These are phyloP conservation scores for Hydropsyche betteni DNA, from an alignment of 2,888 invertebrate genomes.

Conservation along the genomic window DNA sequence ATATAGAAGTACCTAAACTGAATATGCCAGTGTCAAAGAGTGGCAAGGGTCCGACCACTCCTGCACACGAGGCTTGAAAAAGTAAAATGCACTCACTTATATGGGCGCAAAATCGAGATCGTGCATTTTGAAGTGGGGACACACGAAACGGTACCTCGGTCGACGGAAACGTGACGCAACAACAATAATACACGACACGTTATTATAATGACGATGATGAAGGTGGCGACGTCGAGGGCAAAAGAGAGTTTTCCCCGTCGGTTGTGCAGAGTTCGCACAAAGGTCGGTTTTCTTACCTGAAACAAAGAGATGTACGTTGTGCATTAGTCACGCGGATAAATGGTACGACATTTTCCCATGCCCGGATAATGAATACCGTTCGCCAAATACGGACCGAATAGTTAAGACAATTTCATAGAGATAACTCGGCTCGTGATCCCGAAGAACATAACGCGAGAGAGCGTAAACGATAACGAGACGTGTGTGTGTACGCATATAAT, in stretches of 20 bases:
- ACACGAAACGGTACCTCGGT: background rate
- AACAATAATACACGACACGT: too few species aligned
- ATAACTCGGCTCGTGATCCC: constrained; percentile 2
- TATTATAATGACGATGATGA: too few species aligned
- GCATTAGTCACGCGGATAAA: constrained; percentile 39
- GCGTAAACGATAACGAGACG: too few species aligned
- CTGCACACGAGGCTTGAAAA: background rate
- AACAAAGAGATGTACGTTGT: constrained; percentile 43
- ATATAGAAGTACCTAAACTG: too few species aligned
- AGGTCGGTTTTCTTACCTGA: constrained; percentile 44
- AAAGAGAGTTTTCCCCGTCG: background rate
- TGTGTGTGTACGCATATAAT: too few species aligned
- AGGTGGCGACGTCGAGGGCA: too few species aligned
- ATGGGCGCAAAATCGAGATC: constrained; percentile 4
- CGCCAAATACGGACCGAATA: constrained; percentile 22
- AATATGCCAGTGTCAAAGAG: too few species aligned
- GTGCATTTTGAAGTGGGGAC: background rate
- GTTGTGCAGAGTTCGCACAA: constrained; percentile 18
- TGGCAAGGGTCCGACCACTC: too few species aligned
- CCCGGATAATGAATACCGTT: constrained; percentile 40
- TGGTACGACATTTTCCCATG: constrained; percentile 40
- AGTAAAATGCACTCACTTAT: background rate
- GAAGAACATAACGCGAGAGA: background rate
- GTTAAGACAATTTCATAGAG: constrained; percentile 19
- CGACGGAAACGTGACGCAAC: constrained; percentile 16